These are phyloP conservation scores for Haliclystus octoradiatus DNA, from an alignment of 30 jellyfish, hydroid and myxozoan genomes.

Conservation along the genomic window DNA sequence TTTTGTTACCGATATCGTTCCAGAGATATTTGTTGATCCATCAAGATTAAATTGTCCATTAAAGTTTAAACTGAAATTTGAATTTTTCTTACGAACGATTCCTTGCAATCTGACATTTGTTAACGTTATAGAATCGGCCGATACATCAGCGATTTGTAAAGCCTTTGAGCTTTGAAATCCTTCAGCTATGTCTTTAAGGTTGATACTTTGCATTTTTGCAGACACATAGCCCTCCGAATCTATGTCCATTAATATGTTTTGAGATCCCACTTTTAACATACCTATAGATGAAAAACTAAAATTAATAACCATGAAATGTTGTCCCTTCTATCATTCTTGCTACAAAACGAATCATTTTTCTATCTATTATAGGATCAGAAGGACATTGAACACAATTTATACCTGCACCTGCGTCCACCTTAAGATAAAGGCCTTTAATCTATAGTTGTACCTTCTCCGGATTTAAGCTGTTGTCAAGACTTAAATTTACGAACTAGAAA, in stretches of 20 bases:
- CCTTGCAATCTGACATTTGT: constrained; percentile 48
- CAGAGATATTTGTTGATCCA: constrained; percentile 25
- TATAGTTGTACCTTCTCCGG: too few species aligned
- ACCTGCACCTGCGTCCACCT: too few species aligned
- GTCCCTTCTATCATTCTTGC: too few species aligned
- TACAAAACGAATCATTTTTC: too few species aligned
- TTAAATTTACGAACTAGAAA: too few species aligned
- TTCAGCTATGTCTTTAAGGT: constrained; percentile 41
- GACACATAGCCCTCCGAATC: constrained; percentile 25
- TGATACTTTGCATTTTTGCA: constrained; percentile 18
- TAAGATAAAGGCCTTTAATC: too few species aligned
- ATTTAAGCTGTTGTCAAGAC: too few species aligned
- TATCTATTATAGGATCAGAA: too few species aligned
- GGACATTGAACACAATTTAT: too few species aligned
- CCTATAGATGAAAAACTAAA: too few species aligned
- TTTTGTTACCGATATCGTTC: constrained; percentile 49
- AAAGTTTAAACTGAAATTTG: constrained; percentile 33
- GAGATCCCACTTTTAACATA: constrained; percentile 46
- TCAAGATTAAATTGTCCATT: constrained; percentile 37
- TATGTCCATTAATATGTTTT: constrained; percentile 2
- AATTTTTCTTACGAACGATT: constrained; percentile 25
- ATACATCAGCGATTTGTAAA: constrained; percentile 3
- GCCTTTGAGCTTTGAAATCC: constrained; percentile 18
- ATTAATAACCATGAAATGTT: too few species aligned
- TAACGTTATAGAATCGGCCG: constrained; percentile 35